phyloP scores from a whole-genome alignment of 2,888 invertebrate species.

The Xestia c-nigrum region DNA sequence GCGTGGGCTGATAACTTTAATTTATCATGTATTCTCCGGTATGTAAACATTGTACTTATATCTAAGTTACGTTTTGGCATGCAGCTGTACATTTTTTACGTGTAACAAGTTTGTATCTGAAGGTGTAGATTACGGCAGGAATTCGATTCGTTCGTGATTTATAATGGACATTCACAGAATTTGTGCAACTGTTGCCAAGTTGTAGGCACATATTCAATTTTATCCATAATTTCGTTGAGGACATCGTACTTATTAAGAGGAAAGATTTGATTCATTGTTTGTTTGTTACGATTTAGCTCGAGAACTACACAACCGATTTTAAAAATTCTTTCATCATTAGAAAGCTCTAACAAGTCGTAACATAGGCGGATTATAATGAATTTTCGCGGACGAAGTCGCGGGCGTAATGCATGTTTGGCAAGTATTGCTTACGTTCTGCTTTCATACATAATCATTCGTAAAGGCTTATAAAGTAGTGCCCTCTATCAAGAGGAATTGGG shows the following conservation, averaged over 20 bases:
- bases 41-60: conserved; percentile 45
- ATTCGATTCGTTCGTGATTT: conserved; percentile 43
- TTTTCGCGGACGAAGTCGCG: too few relatives aligned
- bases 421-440: conserved; percentile 19
- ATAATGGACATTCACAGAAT: conserved; percentile 24
- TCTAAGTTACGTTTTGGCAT: conserved; percentile 53
- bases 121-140: conserved; percentile 21
- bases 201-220: conserved; percentile 1
- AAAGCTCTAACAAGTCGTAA: too few relatives aligned
- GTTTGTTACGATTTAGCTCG: too few relatives aligned
- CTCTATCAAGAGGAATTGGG: too few relatives aligned
- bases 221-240: conserved; percentile 11
- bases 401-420: neutral
- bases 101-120: conserved; percentile 15
- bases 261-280: too few relatives aligned
- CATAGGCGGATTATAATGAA: too few relatives aligned
- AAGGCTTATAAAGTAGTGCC: neutral
- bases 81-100: conserved; percentile 36
- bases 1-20: conserved; percentile 62
- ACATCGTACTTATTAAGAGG: neutral
- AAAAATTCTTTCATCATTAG: too few relatives aligned
- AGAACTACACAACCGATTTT: too few relatives aligned
- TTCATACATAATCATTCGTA: conserved; percentile 22
- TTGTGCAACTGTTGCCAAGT: conserved; percentile 40
- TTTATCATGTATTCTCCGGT: conserved; percentile 50